Evolutionary conservation across 2,113 vertebrate species (phyloP).

Genomic region (Dolichallabes microphthalmus): DNA sequence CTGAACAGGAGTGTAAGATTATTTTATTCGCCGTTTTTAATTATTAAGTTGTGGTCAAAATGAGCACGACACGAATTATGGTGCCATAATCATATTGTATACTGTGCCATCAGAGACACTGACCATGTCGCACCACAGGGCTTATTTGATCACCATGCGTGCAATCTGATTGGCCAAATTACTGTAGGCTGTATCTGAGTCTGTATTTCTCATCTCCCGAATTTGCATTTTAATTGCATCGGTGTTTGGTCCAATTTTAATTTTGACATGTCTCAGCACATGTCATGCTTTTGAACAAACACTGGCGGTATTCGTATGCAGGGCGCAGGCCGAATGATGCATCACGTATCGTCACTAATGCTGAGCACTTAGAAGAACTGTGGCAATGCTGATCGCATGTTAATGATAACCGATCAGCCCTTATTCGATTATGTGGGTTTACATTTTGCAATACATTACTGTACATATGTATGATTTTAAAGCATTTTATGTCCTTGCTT

Average conservation of each 20-base stretch:
- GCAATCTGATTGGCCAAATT: slow-evolving; percentile 38
- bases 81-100: slow-evolving; percentile 16
- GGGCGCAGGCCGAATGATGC: slow-evolving; percentile 36
- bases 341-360: slow-evolving; percentile 50
- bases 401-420: slow-evolving; percentile 43
- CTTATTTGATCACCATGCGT: slow-evolving; percentile 38
- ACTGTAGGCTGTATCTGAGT: slow-evolving; percentile 63
- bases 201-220: slow-evolving; percentile 64
- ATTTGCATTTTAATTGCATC: slow-evolving; percentile 81
- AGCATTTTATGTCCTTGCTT: background rate
- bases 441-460: background rate
- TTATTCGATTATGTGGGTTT: slow-evolving; percentile 33
- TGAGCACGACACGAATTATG: slow-evolving; percentile 17
- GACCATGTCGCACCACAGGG: slow-evolving; percentile 13
- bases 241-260: slow-evolving; percentile 75
- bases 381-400: slow-evolving; percentile 32
- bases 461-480: background rate
- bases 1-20: background rate
- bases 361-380: slow-evolving; percentile 27
- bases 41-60: slow-evolving; percentile 35
- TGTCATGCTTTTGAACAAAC: slow-evolving; percentile 73
- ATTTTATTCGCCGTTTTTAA: background rate
- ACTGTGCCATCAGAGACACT: background rate
- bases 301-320: slow-evolving; percentile 39
- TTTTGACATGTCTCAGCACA: slow-evolving; percentile 72